Percentiles rank a stretch among this genome's conserved stretches.
Conservation (phyloP, 2,888 invertebrate genomes). For the Barypeithes pellucidus region DNA sequence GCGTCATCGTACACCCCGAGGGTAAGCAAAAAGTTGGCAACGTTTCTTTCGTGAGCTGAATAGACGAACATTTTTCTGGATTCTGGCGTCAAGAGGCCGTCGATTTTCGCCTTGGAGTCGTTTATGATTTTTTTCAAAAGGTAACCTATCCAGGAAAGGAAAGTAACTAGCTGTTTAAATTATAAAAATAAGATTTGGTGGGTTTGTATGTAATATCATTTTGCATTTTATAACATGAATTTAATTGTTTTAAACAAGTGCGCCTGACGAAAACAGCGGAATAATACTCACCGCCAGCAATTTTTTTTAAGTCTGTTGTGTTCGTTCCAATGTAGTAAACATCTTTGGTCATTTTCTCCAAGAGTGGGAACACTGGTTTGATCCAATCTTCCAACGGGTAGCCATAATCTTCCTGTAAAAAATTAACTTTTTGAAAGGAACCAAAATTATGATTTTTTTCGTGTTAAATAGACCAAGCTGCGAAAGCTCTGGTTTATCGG, state of each 20-base stretch:
- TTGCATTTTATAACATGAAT: neutral
- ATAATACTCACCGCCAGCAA: constrained; percentile 34
- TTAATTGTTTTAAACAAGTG: too few species aligned
- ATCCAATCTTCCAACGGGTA: constrained; percentile 46
- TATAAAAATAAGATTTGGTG: too few species aligned
- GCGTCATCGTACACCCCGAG: constrained; percentile 52
- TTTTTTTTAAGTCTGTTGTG: constrained; percentile 36
- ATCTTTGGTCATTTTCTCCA: constrained; percentile 41
- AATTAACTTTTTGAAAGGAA: too few species aligned
- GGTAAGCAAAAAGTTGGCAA: constrained; percentile 47
- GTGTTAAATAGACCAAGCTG: too few species aligned
- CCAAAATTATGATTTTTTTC: neutral
- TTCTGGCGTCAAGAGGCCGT: constrained; percentile 35
- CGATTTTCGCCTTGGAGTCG: constrained; percentile 52
- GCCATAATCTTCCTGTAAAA: constrained; percentile 39
- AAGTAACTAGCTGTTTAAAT: too few species aligned
- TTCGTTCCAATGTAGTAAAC: constrained; percentile 47
- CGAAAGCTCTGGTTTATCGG: too few species aligned
- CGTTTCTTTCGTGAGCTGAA: constrained; percentile 56
- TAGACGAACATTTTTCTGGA: constrained; percentile 56
- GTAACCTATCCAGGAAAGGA: constrained; percentile 43
- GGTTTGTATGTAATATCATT: too few species aligned
- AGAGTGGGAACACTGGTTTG: constrained; percentile 42
- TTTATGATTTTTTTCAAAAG: constrained; percentile 53
- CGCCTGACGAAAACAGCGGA: too few species aligned